Evolutionary conservation across 2,113 vertebrate species (phyloP).

Genomic region (Pseudorasbora parva): DNA sequence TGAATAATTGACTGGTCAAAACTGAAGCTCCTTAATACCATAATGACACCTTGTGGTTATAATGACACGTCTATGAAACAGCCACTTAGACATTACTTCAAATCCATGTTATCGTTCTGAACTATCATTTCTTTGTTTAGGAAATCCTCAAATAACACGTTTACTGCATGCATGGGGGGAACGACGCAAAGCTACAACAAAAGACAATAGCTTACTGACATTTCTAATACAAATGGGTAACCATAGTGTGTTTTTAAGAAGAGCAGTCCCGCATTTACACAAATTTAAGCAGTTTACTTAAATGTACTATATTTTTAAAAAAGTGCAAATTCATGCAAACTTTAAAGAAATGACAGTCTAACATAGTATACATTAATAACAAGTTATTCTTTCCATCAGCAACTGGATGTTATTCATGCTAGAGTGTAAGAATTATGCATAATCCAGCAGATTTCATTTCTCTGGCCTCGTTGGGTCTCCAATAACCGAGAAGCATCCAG

Average conservation of each 20-base stretch:
- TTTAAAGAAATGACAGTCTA: neutral
- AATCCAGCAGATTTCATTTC: conserved; percentile 16
- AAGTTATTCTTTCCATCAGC: neutral
- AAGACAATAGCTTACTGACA: neutral
- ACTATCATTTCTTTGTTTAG: conserved; percentile 41
- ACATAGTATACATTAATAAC: neutral
- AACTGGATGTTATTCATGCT: neutral
- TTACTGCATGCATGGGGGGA: neutral
- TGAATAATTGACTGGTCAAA: conserved; percentile 46
- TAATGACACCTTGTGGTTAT: conserved; percentile 52
- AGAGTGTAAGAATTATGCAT: neutral
- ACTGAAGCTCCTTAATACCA: neutral
- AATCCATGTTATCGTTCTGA: conserved; percentile 41
- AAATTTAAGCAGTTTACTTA: neutral
- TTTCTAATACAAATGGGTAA: neutral
- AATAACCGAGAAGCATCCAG: conserved; percentile 63
- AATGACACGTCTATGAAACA: conserved; percentile 43
- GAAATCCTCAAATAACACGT: conserved; percentile 55
- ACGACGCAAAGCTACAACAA: neutral
- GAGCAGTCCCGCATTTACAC: neutral
- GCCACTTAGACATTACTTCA: conserved; percentile 47
- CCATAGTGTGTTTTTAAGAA: neutral
- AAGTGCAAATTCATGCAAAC: neutral
- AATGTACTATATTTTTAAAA: neutral
- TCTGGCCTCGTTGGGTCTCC: conserved; percentile 57